Base-by-base conservation (phyloP, 2,113 vertebrate species). In the Albula goreensis region DNA sequence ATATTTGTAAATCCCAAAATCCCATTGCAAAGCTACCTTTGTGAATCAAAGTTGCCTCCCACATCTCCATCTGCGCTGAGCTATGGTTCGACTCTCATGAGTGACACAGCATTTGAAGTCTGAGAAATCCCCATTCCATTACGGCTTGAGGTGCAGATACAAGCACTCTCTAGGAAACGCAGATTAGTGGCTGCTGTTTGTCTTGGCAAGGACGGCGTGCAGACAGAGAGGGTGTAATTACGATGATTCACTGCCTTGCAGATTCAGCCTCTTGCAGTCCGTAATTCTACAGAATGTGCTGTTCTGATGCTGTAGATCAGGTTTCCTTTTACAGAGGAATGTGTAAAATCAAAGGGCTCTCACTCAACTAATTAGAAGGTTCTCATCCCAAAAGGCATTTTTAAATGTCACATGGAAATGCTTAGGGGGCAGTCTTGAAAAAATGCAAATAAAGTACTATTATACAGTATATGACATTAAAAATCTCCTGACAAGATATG, bases 221-320 rank as follows among this genome's bases (percentile, higher is more conserved):
- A 53, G 52, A 85, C 89, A 86, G 53, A 83, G 79, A 70, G 66
- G 80, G 81, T 12, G 56, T 56, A 51, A 12, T 80, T 2, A 82
- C 11, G 81, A 77, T 63, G 85, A 84, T 81, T 89, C 86, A 83
- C 88, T 85, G 85, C 86, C 88, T 89, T 66, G 89, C 92, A 92
- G 86, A 53, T 77, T 83, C 84, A 85, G 86, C 83, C 80, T 87
- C 78, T 41, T n/a, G 2, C 10, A 10, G 81, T 83, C 48, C 85
- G 0, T 1, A 87, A 66, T 41, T 41, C 31, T 41, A 41, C 31
- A 41, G 31, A 41, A 41, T 41, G 31, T 41, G 31, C 89, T 88
- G 88, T 86, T 92, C 90, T 93, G 77, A 88, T 60, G 87, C 87
- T 86, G 82, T 87, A 90, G 91, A 93, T 91, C 90, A 90, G 89